Evolutionary conservation across 2,113 vertebrate species (phyloP).

Genomic region (Colistium nudipinnis): DNA sequence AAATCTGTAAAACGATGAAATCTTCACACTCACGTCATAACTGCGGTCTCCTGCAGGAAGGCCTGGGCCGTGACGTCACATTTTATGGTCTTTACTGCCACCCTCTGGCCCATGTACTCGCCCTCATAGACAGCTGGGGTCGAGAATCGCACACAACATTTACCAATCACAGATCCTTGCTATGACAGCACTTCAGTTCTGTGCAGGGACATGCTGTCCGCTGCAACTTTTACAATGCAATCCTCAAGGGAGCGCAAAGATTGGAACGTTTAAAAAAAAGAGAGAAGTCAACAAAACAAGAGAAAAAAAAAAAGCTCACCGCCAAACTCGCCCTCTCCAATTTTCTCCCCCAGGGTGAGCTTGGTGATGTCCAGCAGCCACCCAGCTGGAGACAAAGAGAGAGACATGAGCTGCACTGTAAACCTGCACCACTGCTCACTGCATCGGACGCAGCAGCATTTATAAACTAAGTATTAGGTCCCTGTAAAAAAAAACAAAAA

Average conservation of each 20-base stretch:
- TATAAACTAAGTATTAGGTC: too few species aligned
- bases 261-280: neutral
- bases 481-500: too few species aligned
- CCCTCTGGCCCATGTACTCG: constrained; percentile 88
- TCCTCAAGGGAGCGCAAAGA: neutral
- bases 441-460: too few species aligned
- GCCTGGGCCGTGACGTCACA: constrained; percentile 91
- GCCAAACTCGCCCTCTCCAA: constrained; percentile 92
- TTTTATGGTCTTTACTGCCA: constrained; percentile 94
- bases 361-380: constrained; percentile 90
- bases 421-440: neutral
- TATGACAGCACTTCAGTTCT: neutral
- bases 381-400: constrained; percentile 81
- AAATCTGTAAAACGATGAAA: neutral
- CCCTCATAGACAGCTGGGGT: constrained; percentile 87
- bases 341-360: constrained; percentile 83
- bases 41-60: constrained; percentile 89
- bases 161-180: neutral
- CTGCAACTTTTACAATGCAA: neutral
- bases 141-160: neutral
- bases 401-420: neutral
- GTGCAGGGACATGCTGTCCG: too few species aligned
- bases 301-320: constrained; percentile 78
- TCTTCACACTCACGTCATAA: constrained; percentile 90
- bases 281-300: neutral